These are phyloP conservation scores for Tenthredo mesomela DNA, from an alignment of 2,888 invertebrate genomes.

Conservation along the genomic window DNA sequence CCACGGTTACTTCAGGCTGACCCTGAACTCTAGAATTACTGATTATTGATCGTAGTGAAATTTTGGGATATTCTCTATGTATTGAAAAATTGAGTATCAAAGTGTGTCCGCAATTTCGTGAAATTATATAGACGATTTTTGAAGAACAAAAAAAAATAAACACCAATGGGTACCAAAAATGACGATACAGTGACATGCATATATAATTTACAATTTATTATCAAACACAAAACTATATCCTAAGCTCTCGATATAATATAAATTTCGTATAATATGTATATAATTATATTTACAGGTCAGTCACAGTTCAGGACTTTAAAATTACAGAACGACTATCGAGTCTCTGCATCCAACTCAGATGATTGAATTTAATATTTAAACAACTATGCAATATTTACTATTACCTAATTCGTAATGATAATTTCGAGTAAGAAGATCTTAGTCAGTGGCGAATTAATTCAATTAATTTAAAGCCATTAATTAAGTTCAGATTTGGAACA, in stretches of 20 bases:
- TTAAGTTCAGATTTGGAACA: background rate
- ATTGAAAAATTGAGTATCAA: background rate
- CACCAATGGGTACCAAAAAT: background rate
- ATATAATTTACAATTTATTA: slow-evolving; percentile 43
- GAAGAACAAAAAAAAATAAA: background rate
- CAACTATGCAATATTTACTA: background rate
- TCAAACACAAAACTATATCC: slow-evolving; percentile 32
- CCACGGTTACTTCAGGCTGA: background rate
- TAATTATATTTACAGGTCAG: slow-evolving; percentile 45
- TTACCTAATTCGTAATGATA: background rate
- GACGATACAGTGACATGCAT: background rate
- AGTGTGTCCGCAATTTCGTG: background rate
- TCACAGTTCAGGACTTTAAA: slow-evolving; percentile 29
- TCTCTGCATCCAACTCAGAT: background rate
- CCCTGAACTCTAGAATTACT: background rate
- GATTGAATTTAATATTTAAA: background rate
- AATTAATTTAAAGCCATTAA: too few relatives aligned
- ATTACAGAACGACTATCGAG: background rate
- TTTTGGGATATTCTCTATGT: background rate
- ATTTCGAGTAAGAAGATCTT: background rate
- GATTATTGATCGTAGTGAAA: background rate
- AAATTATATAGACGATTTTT: background rate
- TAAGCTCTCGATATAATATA: slow-evolving; percentile 16
- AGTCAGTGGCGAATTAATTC: background rate
- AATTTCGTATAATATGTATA: slow-evolving; percentile 14